Evolutionary conservation across 2,113 vertebrate species (phyloP), one percentile per base, ranked within the genome.

Genomic region (Peucedramus taeniatus): DNA sequence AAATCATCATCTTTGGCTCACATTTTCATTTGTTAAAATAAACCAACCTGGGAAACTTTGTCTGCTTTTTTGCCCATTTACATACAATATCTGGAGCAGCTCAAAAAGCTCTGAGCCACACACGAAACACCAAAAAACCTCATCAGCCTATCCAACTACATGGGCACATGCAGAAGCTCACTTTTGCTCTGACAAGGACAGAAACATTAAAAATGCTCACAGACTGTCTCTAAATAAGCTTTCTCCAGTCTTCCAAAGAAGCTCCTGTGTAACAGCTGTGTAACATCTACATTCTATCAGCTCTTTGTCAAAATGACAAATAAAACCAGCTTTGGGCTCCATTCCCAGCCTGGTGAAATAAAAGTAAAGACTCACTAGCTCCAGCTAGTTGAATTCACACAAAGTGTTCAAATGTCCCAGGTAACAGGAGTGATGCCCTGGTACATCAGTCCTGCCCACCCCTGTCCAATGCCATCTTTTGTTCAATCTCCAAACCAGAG

Each of bases 91-190:
- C 61, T 74, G 27, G 5, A 87, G 26, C 24, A 68, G 13, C 37
- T 57, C 14, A 6, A 44, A 89, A 83, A 45, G 37, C 45, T 69
- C 53, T 16, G 15, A 61, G 20, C 6, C 74, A 13, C 3, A 2
- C n/a, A 44, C 0, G 3, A 47, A 87, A 61, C 20, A 61, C 18
- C 5, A 6, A 33, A 54, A 33, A 50, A 59, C 22, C 14, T 64
- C 26, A 74, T n/a, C 33, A n/a, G 11, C 15, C 31, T 28, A 5
- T 22, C 15, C 26, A 23, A n/a, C 40, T 26, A 71, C 2, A 0
- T 7, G 9, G 13, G 6, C 13, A 50, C 4, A 53, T 0, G 0
- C 16, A 70, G 12, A 37, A 77, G 6, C 6, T 9, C 8, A 28
- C 42, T 82, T 91, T 78, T 79, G 24, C 37, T 26, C 5, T 10